A percentile compares a stretch with the other conserved stretches of the same genome.
Evolutionary conservation across 1,140 invertebrate species (phyloP).

Genomic region (Drosophila pachea): DNA sequence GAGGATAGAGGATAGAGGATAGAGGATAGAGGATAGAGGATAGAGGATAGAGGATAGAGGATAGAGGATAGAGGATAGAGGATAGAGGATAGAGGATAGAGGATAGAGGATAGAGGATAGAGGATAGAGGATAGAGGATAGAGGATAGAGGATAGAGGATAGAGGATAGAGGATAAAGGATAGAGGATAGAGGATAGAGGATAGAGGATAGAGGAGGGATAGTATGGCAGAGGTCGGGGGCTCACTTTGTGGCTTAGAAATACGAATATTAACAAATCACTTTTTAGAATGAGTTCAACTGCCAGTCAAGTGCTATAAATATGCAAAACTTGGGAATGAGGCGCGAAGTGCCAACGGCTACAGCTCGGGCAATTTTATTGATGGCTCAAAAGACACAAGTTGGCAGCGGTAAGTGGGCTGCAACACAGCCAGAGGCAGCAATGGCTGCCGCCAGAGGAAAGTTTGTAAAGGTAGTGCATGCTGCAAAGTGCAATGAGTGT

Average conservation of each 20-base stretch:
- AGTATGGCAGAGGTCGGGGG: constrained; percentile 44
- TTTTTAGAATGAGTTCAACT: constrained; percentile 19
- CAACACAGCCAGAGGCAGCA: constrained; percentile 4
- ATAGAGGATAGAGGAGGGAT: too few relatives aligned
- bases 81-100: too few relatives aligned
- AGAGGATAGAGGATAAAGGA: too few relatives aligned
- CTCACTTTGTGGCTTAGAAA: constrained; percentile 54
- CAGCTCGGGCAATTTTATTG: constrained; percentile 36
- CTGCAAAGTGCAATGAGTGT: not conserved
- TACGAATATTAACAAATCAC: constrained; percentile 31
- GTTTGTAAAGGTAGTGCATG: not conserved
- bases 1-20: too few relatives aligned
- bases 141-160: too few relatives aligned
- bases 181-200: too few relatives aligned
- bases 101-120: too few relatives aligned
- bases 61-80: too few relatives aligned
- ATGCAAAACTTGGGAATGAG: constrained; percentile 14
- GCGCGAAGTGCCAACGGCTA: constrained; percentile 10
- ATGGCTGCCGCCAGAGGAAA: not conserved
- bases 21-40: too few relatives aligned
- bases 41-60: too few relatives aligned
- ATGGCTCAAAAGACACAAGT: constrained; percentile 28
- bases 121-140: too few relatives aligned
- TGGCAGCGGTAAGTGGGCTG: constrained; percentile 18
- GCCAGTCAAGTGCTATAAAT: constrained; percentile 31